These are phyloP conservation scores for Aleiodes alternator DNA, from an alignment of 2,888 invertebrate genomes.

Conservation along the genomic window DNA sequence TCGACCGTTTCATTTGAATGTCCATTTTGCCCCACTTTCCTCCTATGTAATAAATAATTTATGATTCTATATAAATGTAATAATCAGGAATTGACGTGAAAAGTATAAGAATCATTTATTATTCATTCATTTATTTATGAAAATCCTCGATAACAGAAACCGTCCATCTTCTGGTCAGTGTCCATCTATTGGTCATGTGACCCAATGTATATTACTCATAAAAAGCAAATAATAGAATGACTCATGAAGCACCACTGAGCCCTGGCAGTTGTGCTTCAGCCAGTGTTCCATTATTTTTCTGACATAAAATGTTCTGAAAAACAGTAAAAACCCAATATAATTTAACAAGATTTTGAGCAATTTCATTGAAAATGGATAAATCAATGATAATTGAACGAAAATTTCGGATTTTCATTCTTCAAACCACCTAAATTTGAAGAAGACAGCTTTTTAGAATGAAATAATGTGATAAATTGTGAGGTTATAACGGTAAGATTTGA, in stretches of 20 bases:
- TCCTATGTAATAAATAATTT: too few species aligned
- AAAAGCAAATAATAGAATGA: background rate
- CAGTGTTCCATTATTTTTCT: background rate
- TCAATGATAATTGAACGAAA: slow-evolving; percentile 7
- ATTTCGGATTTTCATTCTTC: slow-evolving; percentile 31
- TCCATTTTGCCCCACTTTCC: too few species aligned
- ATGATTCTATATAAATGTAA: too few species aligned
- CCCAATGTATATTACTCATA: too few species aligned
- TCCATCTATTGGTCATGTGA: too few species aligned
- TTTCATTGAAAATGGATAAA: slow-evolving; percentile 9
- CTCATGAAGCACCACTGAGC: slow-evolving; percentile 10
- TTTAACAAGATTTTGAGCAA: background rate
- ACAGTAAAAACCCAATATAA: background rate
- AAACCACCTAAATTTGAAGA: slow-evolving; percentile 11
- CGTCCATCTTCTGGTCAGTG: too few species aligned
- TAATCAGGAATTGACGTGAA: too few species aligned
- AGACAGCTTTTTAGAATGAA: background rate
- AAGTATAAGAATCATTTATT: too few species aligned
- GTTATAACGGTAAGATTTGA: slow-evolving; percentile 18
- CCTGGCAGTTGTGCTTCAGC: background rate
- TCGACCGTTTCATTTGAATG: too few species aligned
- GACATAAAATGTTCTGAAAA: background rate
- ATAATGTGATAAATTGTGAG: background rate
- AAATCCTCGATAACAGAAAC: too few species aligned
- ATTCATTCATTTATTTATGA: too few species aligned